phyloP scores from a whole-genome alignment of 2,797 vertebrate species.

The Lithobates sylvaticus region DNA sequence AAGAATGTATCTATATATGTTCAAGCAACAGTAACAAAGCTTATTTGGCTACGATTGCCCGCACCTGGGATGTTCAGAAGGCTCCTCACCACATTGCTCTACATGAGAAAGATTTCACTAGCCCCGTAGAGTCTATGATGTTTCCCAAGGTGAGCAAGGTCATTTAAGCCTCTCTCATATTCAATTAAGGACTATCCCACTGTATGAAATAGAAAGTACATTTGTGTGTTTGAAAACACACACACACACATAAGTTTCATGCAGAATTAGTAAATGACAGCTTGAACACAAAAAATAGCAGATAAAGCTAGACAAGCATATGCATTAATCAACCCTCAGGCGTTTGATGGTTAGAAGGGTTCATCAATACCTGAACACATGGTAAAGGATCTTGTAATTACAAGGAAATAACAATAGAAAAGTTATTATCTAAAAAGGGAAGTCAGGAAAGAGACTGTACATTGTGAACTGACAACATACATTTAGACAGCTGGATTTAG shows the following conservation, averaged over 20 bases:
- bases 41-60: no score
- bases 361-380: not conserved
- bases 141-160: no score
- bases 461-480: slow-evolving; percentile 70
- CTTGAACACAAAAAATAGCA: not conserved
- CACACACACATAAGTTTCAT: not conserved
- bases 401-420: not conserved
- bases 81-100: no score
- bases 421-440: not conserved
- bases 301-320: not conserved
- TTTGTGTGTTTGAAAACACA: not conserved
- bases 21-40: no score
- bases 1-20: no score
- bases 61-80: no score
- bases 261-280: not conserved
- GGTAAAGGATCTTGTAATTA: not conserved
- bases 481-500: slow-evolving; percentile 68
- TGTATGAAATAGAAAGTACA: no score
- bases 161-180: no score
- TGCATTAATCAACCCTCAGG: slow-evolving; percentile 1
- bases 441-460: not conserved
- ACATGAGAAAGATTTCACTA: no score
- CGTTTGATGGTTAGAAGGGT: slow-evolving; percentile 4
- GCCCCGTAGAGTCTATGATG: no score
- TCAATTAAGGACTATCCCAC: no score